Percentiles rank a stretch among this genome's conserved stretches.
Evolutionary conservation across 2,113 vertebrate species (phyloP).

Genomic region (Pelodiscus sinensis): DNA sequence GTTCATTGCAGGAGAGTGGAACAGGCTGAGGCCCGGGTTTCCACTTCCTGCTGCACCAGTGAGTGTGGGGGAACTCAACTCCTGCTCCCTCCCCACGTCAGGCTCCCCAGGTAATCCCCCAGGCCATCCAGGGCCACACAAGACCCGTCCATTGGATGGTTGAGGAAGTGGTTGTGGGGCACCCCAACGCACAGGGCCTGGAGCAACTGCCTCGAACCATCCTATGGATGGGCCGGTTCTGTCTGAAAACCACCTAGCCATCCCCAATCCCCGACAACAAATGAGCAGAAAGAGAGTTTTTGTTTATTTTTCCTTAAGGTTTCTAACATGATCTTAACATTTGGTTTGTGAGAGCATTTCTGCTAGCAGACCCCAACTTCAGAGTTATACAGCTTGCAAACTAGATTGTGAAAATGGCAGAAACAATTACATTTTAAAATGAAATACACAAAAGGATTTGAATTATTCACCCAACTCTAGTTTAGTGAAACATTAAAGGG

Average conservation of each 20-base stretch:
- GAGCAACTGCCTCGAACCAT: too few relatives aligned
- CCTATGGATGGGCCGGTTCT: too few relatives aligned
- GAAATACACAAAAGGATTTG: background rate
- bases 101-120: too few relatives aligned
- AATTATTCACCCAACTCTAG: background rate
- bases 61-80: too few relatives aligned
- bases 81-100: too few relatives aligned
- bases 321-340: background rate
- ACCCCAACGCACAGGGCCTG: too few relatives aligned
- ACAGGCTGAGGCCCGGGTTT: too few relatives aligned
- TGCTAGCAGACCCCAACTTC: background rate
- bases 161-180: too few relatives aligned
- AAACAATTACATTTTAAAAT: background rate
- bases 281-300: background rate
- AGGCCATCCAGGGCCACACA: too few relatives aligned
- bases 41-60: too few relatives aligned
- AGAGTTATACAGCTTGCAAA: background rate
- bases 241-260: conserved; percentile 52
- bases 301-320: background rate
- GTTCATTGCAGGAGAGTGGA: too few relatives aligned
- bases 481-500: conserved; percentile 5
- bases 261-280: background rate
- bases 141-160: too few relatives aligned
- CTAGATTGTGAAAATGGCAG: accelerated
- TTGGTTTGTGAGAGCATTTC: background rate